Evolutionary conservation across 2,797 vertebrate genomes (phyloP).

Genomic region (Cyprinodon diabolis): DNA sequence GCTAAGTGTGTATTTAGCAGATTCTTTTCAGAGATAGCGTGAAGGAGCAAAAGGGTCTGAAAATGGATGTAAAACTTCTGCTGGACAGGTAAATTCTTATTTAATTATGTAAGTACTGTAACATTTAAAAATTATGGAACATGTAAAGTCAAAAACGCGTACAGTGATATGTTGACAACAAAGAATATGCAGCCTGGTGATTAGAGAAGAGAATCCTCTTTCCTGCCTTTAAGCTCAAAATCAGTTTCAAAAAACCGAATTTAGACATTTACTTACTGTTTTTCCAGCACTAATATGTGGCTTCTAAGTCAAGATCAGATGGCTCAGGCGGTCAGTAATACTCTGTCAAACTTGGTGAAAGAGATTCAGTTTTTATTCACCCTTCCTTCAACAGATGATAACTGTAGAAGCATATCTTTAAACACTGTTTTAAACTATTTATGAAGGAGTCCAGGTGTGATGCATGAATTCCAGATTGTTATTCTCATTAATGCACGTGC

Average conservation of each 20-base stretch:
- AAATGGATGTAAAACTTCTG: no score
- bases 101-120: no score
- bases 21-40: no score
- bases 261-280: slow-evolving; percentile 33
- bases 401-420: slow-evolving; percentile 17
- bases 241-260: slow-evolving; percentile 25
- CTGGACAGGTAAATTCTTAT: no score
- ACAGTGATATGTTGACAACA: no score
- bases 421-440: slow-evolving; percentile 33
- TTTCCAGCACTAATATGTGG: slow-evolving; percentile 13
- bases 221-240: not conserved
- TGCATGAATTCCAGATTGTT: slow-evolving; percentile 62
- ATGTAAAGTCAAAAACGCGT: no score
- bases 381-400: slow-evolving; percentile 9
- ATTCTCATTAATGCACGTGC: slow-evolving; percentile 60
- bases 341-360: slow-evolving; percentile 1
- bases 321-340: slow-evolving; percentile 39
- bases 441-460: slow-evolving; percentile 24
- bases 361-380: not conserved
- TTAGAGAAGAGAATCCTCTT: not conserved
- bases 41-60: no score
- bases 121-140: no score
- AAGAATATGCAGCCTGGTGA: no score
- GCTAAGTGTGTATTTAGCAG: no score
- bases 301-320: slow-evolving; percentile 35